Conservation (phyloP, 1,140 invertebrate genomes). For the Cyclina sinensis region DNA sequence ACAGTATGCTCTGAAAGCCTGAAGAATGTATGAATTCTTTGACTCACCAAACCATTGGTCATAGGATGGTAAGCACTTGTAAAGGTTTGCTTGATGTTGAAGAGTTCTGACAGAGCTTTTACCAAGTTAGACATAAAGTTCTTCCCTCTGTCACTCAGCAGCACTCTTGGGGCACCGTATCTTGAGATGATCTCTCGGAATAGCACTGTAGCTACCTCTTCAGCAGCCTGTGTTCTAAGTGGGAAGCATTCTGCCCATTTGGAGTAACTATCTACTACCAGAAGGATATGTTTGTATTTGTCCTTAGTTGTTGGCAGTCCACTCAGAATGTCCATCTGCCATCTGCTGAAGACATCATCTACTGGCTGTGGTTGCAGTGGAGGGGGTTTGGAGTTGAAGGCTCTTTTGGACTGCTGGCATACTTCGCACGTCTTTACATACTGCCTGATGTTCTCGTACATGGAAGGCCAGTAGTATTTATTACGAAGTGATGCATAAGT, state of each 20-base stretch:
- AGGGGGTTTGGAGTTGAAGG: too few species aligned
- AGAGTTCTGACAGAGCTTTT: slow-evolving; percentile 31
- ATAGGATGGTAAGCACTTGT: slow-evolving; percentile 75
- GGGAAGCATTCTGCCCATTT: slow-evolving; percentile 54
- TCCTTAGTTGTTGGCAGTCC: slow-evolving; percentile 57
- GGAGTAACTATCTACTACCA: slow-evolving; percentile 70
- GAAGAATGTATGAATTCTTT: slow-evolving; percentile 32
- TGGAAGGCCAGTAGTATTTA: slow-evolving; percentile 67
- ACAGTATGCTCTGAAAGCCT: slow-evolving; percentile 52
- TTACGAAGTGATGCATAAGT: too few species aligned
- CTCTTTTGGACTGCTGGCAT: too few species aligned
- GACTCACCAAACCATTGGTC: slow-evolving; percentile 73
- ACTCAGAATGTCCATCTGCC: too few species aligned
- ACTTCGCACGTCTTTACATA: slow-evolving; percentile 67
- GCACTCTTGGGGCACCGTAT: slow-evolving; percentile 67
- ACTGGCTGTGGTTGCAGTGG: too few species aligned
- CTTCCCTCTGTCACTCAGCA: slow-evolving; percentile 68
- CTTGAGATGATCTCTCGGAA: slow-evolving; percentile 69
- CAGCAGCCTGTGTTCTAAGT: slow-evolving; percentile 39
- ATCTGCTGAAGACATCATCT: too few species aligned
- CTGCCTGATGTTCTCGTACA: too few species aligned
- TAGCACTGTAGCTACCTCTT: slow-evolving; percentile 65
- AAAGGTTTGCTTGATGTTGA: slow-evolving; percentile 68
- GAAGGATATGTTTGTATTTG: too few species aligned
- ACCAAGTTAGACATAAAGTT: slow-evolving; percentile 69